Percentiles rank a stretch among this genome's conserved stretches.
Conservation (phyloP, 2,797 vertebrate species). For the Acropternis orthonyx region DNA sequence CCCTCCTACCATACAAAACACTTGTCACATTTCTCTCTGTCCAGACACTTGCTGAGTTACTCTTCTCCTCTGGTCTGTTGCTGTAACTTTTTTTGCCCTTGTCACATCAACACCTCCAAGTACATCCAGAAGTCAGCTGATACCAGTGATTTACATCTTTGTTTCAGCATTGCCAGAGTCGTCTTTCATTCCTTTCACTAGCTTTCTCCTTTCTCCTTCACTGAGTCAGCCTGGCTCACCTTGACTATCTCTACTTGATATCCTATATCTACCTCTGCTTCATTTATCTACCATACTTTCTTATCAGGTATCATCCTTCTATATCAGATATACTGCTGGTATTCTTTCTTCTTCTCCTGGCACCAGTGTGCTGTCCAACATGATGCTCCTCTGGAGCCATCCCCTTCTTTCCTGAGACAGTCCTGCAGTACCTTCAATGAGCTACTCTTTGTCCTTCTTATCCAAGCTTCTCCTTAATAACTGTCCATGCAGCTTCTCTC, state of each 20-base stretch:
- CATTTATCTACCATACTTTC: not conserved
- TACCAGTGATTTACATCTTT: not conserved
- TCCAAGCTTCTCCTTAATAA: not conserved
- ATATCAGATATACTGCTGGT: not conserved
- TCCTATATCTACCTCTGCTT: not conserved
- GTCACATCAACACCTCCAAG: not conserved
- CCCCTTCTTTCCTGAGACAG: not conserved
- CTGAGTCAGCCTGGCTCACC: not conserved
- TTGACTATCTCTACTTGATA: not conserved
- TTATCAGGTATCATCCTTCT: not conserved
- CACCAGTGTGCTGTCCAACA: not conserved
- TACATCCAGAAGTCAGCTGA: not conserved
- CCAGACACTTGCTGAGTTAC: not conserved
- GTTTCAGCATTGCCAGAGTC: not conserved
- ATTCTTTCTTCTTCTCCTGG: not conserved
- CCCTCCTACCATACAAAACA: not conserved
- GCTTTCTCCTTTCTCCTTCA: not conserved
- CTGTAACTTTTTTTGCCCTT: not conserved
- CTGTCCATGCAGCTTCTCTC: not conserved
- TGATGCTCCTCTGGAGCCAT: not conserved
- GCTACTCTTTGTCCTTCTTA: not conserved
- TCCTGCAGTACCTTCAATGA: not conserved
- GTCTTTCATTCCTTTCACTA: not conserved
- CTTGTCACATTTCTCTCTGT: not conserved
- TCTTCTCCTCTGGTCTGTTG: not conserved